Percentiles rank a stretch among this genome's conserved stretches.
Conservation (phyloP, 2,113 vertebrate genomes). For the Calyptomena viridis region DNA sequence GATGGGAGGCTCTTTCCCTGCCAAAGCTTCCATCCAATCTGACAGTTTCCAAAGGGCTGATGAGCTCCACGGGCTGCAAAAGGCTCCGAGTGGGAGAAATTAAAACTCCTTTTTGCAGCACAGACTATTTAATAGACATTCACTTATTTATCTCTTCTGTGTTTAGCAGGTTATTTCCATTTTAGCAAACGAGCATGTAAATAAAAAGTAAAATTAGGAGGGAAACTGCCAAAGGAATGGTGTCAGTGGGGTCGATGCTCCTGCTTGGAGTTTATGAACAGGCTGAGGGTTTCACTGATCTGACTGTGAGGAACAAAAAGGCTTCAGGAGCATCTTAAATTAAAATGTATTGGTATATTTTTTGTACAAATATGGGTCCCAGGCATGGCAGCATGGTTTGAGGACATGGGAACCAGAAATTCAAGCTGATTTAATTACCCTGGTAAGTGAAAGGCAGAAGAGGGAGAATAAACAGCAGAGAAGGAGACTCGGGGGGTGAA, state of each 20-base stretch:
- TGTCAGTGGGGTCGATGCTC: neutral
- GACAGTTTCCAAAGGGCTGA: neutral
- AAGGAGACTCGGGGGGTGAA: neutral
- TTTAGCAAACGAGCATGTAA: neutral
- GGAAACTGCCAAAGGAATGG: neutral
- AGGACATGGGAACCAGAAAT: conserved; percentile 52
- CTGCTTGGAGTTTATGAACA: neutral
- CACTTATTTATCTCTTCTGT: neutral
- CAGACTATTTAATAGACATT: neutral
- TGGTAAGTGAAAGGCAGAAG: conserved; percentile 22
- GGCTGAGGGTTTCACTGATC: neutral
- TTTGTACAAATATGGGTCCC: neutral
- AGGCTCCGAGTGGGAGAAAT: neutral
- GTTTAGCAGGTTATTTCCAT: neutral
- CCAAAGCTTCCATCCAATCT: neutral
- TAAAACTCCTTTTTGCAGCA: neutral
- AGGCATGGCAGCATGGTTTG: neutral
- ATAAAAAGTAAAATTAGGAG: neutral
- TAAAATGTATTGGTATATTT: neutral
- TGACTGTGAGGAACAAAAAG: neutral
- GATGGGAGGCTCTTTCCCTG: neutral
- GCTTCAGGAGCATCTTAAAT: neutral
- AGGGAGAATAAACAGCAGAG: neutral
- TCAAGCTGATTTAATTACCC: conserved; percentile 59
- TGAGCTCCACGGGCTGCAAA: neutral